Percentiles rank a stretch among this genome's conserved stretches.
These are phyloP conservation scores for Ecliptopera silaceata DNA, from an alignment of 2,888 invertebrate species.

Conservation along the genomic window DNA sequence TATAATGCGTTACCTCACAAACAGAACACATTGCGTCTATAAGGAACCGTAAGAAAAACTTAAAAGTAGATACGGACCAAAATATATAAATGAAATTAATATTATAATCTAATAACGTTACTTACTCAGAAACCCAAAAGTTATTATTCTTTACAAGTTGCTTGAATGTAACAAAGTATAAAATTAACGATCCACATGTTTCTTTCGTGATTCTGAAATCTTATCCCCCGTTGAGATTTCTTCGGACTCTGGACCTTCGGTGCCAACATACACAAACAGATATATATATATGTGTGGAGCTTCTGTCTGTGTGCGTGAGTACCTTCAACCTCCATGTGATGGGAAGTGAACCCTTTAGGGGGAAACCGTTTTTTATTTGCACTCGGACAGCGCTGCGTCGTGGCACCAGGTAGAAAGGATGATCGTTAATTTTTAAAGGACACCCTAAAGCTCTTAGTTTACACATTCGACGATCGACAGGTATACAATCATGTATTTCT, in stretches of 20 bases:
- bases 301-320: constrained; percentile 45
- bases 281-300: constrained; percentile 46
- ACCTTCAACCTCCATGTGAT: constrained; percentile 75
- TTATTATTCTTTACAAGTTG: not conserved
- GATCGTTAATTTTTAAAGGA: constrained; percentile 82
- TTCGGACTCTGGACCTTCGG: constrained; percentile 69
- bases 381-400: constrained; percentile 68
- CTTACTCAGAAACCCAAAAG: not conserved
- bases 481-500: constrained; percentile 4
- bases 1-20: too few species aligned
- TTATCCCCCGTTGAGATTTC: constrained; percentile 77
- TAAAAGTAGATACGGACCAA: not conserved
- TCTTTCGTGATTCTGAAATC: constrained; percentile 69
- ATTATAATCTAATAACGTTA: not conserved
- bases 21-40: too few species aligned
- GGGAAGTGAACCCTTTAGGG: constrained; percentile 84
- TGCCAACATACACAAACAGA: constrained; percentile 49
- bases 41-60: too few species aligned
- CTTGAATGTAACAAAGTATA: not conserved
- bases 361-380: constrained; percentile 83
- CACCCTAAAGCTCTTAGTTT: constrained; percentile 55
- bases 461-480: constrained; percentile 25
- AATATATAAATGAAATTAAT: not conserved
- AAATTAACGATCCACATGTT: constrained; percentile 53
- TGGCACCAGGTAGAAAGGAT: constrained; percentile 82